phyloP scores from a whole-genome alignment of 1,140 invertebrate species.

The Bombus ignitus region DNA sequence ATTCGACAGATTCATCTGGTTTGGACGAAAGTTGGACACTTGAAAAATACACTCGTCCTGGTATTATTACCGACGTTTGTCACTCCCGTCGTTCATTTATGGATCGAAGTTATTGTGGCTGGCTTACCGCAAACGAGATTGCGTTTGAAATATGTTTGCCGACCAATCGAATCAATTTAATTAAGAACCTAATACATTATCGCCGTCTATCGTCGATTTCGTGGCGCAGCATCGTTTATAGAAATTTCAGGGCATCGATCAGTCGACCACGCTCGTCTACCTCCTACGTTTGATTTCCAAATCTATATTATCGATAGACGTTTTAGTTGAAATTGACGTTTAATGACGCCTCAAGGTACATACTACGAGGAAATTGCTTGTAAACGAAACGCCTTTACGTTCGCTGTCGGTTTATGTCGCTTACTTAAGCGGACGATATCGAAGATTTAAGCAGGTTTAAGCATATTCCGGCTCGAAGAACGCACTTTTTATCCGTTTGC shows the following conservation, averaged over 20 bases:
- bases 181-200: conserved; percentile 46
- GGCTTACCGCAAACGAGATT: not conserved
- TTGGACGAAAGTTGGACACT: too few relatives aligned
- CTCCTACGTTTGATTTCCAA: not conserved
- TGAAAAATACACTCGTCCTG: conserved; percentile 16
- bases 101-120: not conserved
- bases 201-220: not conserved
- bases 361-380: too few relatives aligned
- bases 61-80: conserved; percentile 11
- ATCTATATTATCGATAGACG: too few relatives aligned
- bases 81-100: conserved; percentile 4
- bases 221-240: conserved; percentile 14
- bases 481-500: too few relatives aligned
- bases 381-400: too few relatives aligned
- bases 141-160: conserved; percentile 25
- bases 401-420: too few relatives aligned
- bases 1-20: too few relatives aligned
- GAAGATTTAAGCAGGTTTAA: too few relatives aligned
- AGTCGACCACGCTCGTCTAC: not conserved
- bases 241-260: conserved; percentile 32
- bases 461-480: too few relatives aligned
- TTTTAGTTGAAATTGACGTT: too few relatives aligned
- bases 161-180: conserved; percentile 46
- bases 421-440: too few relatives aligned
- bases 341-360: too few relatives aligned